Conservation (phyloP, 2,888 invertebrate species). For the Pollenia amentaria region DNA sequence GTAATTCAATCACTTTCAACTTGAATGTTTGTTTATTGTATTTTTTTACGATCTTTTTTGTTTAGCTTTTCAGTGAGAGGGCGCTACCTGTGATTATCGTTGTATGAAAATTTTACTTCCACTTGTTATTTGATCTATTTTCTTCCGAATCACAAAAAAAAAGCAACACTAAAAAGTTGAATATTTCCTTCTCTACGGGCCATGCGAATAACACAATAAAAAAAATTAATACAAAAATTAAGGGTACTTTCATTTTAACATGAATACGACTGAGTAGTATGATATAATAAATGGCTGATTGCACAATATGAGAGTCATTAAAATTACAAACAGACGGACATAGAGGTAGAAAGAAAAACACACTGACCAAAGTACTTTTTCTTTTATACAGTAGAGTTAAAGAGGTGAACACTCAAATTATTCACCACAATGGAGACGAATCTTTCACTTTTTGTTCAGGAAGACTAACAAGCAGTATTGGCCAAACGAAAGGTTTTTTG, state of each 20-base stretch:
- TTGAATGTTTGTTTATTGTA: not conserved
- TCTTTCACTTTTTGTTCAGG: slow-evolving; percentile 69
- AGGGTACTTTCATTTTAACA: slow-evolving; percentile 71
- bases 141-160: slow-evolving; percentile 51
- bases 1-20: slow-evolving; percentile 60
- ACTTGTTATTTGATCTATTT: slow-evolving; percentile 68
- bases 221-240: slow-evolving; percentile 36
- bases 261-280: slow-evolving; percentile 29
- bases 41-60: not conserved
- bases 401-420: slow-evolving; percentile 36
- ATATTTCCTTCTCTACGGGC: slow-evolving; percentile 50
- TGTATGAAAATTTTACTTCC: slow-evolving; percentile 57
- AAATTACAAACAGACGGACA: slow-evolving; percentile 23
- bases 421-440: slow-evolving; percentile 34
- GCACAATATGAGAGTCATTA: slow-evolving; percentile 66
- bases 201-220: not conserved
- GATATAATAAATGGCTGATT: slow-evolving; percentile 71
- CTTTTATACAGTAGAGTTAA: slow-evolving; percentile 53
- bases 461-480: slow-evolving; percentile 23
- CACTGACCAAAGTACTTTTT: slow-evolving; percentile 64
- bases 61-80: slow-evolving; percentile 48
- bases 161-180: not conserved
- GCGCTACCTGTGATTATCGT: slow-evolving; percentile 57
- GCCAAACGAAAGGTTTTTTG: slow-evolving; percentile 51
- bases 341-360: slow-evolving; percentile 19